Evolutionary conservation across 2,888 invertebrate species (phyloP).

Genomic region (Acrocera orbiculus): DNA sequence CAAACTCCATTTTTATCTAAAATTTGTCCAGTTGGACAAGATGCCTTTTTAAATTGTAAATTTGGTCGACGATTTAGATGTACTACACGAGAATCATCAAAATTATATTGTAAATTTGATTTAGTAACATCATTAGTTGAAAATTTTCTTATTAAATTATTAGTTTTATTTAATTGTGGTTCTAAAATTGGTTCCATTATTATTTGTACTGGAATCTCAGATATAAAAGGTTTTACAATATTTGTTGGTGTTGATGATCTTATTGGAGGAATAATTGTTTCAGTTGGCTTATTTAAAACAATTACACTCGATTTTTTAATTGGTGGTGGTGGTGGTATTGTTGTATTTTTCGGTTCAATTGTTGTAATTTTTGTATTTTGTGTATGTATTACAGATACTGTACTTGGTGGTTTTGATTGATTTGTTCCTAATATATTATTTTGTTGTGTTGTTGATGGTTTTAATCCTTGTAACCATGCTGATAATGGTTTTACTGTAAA

Average conservation of each 20-base stretch:
- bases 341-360: not conserved
- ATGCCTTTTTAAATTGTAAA: too few species aligned
- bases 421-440: too few species aligned
- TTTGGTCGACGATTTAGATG: too few species aligned
- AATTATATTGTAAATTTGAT: too few species aligned
- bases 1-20: too few species aligned
- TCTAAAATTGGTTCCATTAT: constrained; percentile 6
- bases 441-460: constrained; percentile 12
- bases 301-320: not conserved
- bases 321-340: not conserved
- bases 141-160: too few species aligned
- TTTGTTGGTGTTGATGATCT: not conserved
- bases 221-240: not conserved
- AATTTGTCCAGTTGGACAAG: too few species aligned
- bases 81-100: too few species aligned
- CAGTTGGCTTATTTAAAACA: too few species aligned
- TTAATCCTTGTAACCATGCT: constrained; percentile 14
- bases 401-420: too few species aligned
- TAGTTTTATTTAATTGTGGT: constrained; percentile 3
- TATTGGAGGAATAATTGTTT: too few species aligned
- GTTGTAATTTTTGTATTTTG: not conserved
- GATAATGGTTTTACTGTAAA: constrained; percentile 24
- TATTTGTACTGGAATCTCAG: constrained; percentile 1
- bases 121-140: too few species aligned
- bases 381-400: not conserved